These are phyloP conservation scores for Thunnus thynnus DNA, from an alignment of 2,113 vertebrate species.

Conservation along the genomic window DNA sequence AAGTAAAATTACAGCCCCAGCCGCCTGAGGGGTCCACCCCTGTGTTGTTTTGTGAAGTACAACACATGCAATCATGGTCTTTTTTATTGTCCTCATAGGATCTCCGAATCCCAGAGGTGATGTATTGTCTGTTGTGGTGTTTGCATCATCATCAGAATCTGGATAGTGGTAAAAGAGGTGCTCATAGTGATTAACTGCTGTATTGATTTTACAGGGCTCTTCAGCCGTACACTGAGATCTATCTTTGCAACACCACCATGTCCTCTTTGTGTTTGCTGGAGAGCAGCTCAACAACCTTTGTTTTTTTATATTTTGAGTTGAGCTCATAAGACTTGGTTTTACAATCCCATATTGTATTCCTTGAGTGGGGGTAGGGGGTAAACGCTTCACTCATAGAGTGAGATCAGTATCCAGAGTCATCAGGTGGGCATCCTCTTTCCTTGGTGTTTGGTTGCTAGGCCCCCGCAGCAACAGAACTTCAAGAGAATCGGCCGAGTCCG, in stretches of 20 bases:
- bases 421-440: too few species aligned
- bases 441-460: too few species aligned
- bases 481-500: too few species aligned
- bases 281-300: background rate
- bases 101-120: conserved; percentile 1
- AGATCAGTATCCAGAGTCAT: too few species aligned
- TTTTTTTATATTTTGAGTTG: background rate
- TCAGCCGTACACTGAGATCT: conserved; percentile 9
- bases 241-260: conserved; percentile 24
- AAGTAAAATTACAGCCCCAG: conserved; percentile 62
- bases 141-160: conserved; percentile 49
- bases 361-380: too few species aligned
- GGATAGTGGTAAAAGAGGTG: conserved; percentile 3
- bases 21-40: conserved; percentile 31
- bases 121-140: conserved; percentile 18
- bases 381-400: too few species aligned
- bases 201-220: conserved; percentile 35
- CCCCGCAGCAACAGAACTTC: too few species aligned
- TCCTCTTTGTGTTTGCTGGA: conserved; percentile 4
- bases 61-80: conserved; percentile 46
- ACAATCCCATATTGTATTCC: too few species aligned
- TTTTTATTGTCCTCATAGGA: conserved; percentile 30
- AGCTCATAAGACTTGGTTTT: too few species aligned
- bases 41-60: conserved; percentile 43
- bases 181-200: conserved; percentile 39